Percentiles rank a stretch among this genome's conserved stretches.
phyloP scores from a whole-genome alignment of 2,113 vertebrate species.

The Amazona guildingii region DNA sequence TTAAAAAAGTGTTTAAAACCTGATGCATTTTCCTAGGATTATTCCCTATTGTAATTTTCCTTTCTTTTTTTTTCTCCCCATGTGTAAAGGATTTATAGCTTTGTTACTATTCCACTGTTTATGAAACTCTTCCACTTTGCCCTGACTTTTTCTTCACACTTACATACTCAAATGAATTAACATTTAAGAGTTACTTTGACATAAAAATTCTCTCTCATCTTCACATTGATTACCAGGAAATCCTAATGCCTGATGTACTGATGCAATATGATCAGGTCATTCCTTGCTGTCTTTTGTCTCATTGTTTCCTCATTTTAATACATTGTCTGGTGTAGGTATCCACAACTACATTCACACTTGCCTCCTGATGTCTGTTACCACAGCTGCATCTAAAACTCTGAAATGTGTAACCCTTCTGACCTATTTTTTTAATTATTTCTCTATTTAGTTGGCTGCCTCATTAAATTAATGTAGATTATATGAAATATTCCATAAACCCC shows the following conservation, averaged over 20 bases:
- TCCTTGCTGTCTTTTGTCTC: background rate
- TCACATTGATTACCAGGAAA: background rate
- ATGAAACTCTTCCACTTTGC: background rate
- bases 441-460: background rate
- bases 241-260: background rate
- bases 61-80: background rate
- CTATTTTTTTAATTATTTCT: background rate
- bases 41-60: background rate
- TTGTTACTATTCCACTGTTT: background rate
- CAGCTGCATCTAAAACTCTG: background rate
- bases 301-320: background rate
- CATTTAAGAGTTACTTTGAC: background rate
- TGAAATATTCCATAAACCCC: background rate
- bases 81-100: slow-evolving; percentile 22
- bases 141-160: background rate
- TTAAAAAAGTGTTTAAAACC: background rate
- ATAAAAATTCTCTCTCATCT: background rate
- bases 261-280: background rate
- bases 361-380: background rate
- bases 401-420: background rate
- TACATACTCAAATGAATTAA: background rate
- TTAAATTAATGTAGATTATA: background rate
- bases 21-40: background rate
- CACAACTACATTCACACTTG: background rate
- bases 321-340: accelerated